Conservation (phyloP, 2,113 vertebrate genomes). For the Chiloscyllium plagiosum region DNA sequence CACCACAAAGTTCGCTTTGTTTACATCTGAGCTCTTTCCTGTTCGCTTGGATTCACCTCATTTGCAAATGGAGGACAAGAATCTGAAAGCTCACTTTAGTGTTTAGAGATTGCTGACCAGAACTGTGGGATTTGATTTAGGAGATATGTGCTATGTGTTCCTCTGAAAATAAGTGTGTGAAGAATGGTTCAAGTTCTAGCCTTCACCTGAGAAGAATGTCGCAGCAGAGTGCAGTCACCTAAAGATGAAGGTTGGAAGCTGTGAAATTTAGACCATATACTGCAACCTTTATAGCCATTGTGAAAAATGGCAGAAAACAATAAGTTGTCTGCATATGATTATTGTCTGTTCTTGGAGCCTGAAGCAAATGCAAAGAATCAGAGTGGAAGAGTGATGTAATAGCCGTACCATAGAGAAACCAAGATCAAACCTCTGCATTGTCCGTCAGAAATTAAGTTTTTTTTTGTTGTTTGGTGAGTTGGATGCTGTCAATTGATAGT, state of each 20-base stretch:
- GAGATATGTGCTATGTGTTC: neutral
- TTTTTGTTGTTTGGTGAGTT: neutral
- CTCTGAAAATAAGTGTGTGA: neutral
- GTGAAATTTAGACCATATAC: neutral
- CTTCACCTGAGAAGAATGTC: neutral
- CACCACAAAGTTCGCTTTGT: neutral
- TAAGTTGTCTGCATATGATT: neutral
- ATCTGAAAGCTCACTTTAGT: neutral
- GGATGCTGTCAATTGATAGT: neutral
- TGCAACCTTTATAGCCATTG: neutral
- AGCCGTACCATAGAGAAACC: neutral
- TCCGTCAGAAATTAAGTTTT: neutral
- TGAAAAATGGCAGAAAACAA: neutral
- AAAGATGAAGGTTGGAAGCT: neutral
- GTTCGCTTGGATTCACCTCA: neutral
- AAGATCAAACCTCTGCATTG: neutral
- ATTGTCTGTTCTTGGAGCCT: neutral
- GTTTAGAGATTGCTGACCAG: neutral
- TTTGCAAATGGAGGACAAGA: neutral
- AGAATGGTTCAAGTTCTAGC: neutral
- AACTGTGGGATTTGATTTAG: neutral
- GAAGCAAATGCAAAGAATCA: neutral
- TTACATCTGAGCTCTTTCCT: neutral
- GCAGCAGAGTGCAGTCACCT: neutral
- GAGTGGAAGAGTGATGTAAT: neutral